Conservation (phyloP, 2,888 invertebrate species). For the Hirtodrosophila trivittata region DNA sequence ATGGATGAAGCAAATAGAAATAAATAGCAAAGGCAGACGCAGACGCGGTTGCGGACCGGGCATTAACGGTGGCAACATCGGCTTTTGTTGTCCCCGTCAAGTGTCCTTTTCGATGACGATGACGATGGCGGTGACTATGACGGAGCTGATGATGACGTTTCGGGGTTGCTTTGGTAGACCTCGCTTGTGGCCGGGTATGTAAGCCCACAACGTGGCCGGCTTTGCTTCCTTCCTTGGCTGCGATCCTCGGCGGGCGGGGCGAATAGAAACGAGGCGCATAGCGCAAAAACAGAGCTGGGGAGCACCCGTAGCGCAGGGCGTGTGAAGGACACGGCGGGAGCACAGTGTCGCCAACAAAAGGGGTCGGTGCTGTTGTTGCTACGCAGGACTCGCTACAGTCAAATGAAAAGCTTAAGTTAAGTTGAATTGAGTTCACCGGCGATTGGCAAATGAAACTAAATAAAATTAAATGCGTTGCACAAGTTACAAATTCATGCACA, state of each 20-base stretch:
- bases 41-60: neutral
- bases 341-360: conserved; percentile 35
- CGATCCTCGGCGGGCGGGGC: conserved; percentile 51
- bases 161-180: conserved; percentile 82
- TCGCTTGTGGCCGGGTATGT: conserved; percentile 81
- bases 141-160: conserved; percentile 41
- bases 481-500: conserved; percentile 72
- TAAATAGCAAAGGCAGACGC: conserved; percentile 47
- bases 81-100: conserved; percentile 75
- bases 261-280: neutral
- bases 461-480: conserved; percentile 73
- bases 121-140: neutral
- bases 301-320: conserved; percentile 58
- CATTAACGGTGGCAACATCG: conserved; percentile 50
- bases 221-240: conserved; percentile 55
- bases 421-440: conserved; percentile 27
- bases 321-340: conserved; percentile 61
- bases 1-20: conserved; percentile 67
- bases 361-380: conserved; percentile 38
- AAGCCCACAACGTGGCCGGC: conserved; percentile 79
- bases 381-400: conserved; percentile 27
- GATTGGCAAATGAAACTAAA: conserved; percentile 77
- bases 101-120: conserved; percentile 67
- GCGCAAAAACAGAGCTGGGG: neutral
- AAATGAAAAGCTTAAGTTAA: conserved; percentile 23